phyloP scores from a whole-genome alignment of 2,797 vertebrate genomes.

The Anableps anableps region DNA sequence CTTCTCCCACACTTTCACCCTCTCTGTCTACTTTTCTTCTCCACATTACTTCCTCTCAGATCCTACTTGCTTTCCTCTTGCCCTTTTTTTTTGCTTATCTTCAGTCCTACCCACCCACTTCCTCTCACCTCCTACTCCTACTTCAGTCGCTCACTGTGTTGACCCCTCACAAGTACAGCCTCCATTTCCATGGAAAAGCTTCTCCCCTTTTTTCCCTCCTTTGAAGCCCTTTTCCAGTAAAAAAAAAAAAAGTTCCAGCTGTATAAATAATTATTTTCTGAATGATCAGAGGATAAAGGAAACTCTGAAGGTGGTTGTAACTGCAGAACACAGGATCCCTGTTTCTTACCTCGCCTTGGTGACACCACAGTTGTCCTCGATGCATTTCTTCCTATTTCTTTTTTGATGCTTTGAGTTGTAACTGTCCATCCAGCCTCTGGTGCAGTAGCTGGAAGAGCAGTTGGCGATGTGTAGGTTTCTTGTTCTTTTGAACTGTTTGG shows the following conservation, averaged over 20 bases:
- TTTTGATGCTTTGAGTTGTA: slow-evolving; percentile 37
- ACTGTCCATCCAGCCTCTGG: slow-evolving; percentile 20
- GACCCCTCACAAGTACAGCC: slow-evolving; percentile 55
- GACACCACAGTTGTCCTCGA: slow-evolving; percentile 47
- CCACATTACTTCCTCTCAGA: slow-evolving; percentile 44
- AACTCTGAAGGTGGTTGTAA: slow-evolving; percentile 19
- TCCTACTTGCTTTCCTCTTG: slow-evolving; percentile 32
- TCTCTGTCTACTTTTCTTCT: slow-evolving; percentile 42
- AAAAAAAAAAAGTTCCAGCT: slow-evolving; percentile 61
- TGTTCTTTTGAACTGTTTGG: slow-evolving; percentile 43
- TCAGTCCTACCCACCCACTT: slow-evolving; percentile 27
- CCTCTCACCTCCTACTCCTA: slow-evolving; percentile 46
- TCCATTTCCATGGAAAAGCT: slow-evolving; percentile 65
- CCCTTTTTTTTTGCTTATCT: slow-evolving; percentile 45
- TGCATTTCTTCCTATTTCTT: slow-evolving; percentile 36
- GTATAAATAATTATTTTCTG: slow-evolving; percentile 70
- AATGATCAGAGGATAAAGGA: slow-evolving; percentile 45
- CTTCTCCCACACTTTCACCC: slow-evolving; percentile 45
- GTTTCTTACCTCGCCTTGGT: slow-evolving; percentile 68
- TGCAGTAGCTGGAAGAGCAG: slow-evolving; percentile 27
- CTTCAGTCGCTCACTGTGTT: slow-evolving; percentile 53
- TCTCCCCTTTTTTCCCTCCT: slow-evolving; percentile 54
- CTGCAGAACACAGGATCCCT: slow-evolving; percentile 21
- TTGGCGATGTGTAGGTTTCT: slow-evolving; percentile 35
- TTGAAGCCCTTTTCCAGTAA: slow-evolving; percentile 68